Percentiles rank a stretch among this genome's conserved stretches.
These are phyloP conservation scores for Apteryx owenii DNA, from an alignment of 2,113 vertebrate species.

Conservation along the genomic window DNA sequence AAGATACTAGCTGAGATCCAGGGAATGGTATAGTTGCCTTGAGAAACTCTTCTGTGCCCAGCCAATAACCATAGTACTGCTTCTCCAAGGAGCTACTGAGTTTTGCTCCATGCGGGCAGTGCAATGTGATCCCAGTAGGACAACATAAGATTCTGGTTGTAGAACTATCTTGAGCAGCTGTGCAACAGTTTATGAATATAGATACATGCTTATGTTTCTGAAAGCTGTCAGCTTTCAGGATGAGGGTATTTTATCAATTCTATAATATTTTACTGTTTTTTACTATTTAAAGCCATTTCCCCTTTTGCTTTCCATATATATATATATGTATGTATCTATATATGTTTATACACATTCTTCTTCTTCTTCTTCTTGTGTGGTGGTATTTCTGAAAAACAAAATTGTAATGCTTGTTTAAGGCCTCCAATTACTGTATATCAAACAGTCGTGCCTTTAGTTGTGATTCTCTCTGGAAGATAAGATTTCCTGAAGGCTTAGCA, in stretches of 20 bases:
- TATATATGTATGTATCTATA: neutral
- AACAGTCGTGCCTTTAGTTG: neutral
- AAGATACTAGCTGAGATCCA: neutral
- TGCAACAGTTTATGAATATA: neutral
- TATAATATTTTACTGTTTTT: neutral
- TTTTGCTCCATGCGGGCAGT: neutral
- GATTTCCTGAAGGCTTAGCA: neutral
- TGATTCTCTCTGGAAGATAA: neutral
- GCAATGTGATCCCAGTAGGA: neutral
- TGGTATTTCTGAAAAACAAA: neutral
- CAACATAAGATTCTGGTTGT: neutral
- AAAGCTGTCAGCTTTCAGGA: neutral
- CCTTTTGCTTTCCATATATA: neutral
- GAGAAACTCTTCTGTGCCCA: neutral
- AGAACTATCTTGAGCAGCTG: neutral
- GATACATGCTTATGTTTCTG: accelerated
- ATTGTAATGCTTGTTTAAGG: neutral
- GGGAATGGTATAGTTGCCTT: neutral
- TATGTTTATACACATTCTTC: too few relatives aligned
- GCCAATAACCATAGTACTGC: neutral
- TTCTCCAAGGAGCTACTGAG: neutral
- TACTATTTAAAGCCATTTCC: neutral
- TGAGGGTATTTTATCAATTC: neutral
- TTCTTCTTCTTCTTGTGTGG: too few relatives aligned
- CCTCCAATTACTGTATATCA: neutral